Base-by-base conservation (phyloP, 1,140 invertebrate genomes). In the Asobara japonica region DNA sequence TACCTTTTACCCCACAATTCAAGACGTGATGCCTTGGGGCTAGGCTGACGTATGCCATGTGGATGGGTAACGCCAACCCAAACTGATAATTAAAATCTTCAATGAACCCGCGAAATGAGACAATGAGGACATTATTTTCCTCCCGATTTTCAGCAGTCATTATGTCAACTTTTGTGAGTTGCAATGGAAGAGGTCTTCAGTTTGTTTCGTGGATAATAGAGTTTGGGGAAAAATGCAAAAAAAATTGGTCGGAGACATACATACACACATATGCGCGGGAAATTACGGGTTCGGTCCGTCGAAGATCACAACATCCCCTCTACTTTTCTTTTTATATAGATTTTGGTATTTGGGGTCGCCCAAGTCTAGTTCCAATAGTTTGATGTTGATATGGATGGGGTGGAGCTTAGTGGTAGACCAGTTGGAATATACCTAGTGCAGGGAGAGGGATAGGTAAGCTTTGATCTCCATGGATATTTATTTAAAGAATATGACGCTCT, bases 401-500 rank as follows among this genome's bases (percentile, higher is more conserved):
- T 8, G 31, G 31, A 69, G 36, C 22, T 62, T 66, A 72, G 65
- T 71, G 62, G 27, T 6, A 56, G 51, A 62, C 45, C 56, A 51
- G 8, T 66, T 73, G 36, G 31, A 72, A 65, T 71, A 45, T 75
- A 62, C 33, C 62, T 25, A 51, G 25, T 72, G 64, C 69, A 71
- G 61, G 38, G 33, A 41, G 68, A 67, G 65, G 48, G 51, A 65
- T 13, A 41, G 25, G 30, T 18, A 48, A 61, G 66, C 75, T 81
- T 81, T 79, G 77, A 81, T 81, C 79, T 78, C 66, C 33, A 27
- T 60, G 71, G 69, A 73, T 78, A 81, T 81, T 79, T 81, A 76
- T 79, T 81, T 79, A 81, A 81, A 79, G 76, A 81, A 81, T 79
- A 77, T 79, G 76, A 78, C 71, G 76, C 73, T 77, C 73, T 81